Base-by-base conservation (phyloP, 2,797 vertebrate genomes). In the Micropoecilia bifurca region DNA sequence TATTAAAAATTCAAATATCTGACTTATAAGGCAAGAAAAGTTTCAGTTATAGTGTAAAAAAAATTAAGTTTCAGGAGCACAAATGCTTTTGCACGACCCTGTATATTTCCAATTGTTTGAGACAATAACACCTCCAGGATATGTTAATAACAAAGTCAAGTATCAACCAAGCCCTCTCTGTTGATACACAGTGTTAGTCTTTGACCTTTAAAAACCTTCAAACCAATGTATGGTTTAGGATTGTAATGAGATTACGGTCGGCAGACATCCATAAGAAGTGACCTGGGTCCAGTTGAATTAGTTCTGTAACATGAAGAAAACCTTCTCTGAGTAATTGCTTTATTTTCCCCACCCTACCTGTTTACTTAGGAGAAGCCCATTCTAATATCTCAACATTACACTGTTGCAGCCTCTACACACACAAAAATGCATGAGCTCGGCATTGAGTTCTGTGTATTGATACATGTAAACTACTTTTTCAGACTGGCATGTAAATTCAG, bases 221-320 rank as follows among this genome's bases (percentile, higher is more conserved):
- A 92, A 92, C 87, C 85, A 90, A 92, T 91, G 89, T 89, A 85
- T 90, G 87, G 89, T 89, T 93, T 94, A 92, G 85, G 89, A 82
- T 87, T 88, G 69, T 94, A 95, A 95, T 92, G 87, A 94, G 94
- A 95, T 95, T 95, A 93, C 33, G 45, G 79, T 83, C 80, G 86
- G 87, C 73, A 93, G 91, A 91, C 94, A 93, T 93, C 89, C 92
- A 85, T 90, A 89, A 90, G 90, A 84, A 79, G 85, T 74, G 87
- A 85, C 63, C 71, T 25, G 18, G 55, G 75, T 91, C 68, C 88
- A 90, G 87, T 88, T 91, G 86, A 39, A 93, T 92, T 90, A 90
- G 88, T 77, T 22, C 73, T 86, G 87, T 82, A 80, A 73, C 79
- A 77, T 85, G 83, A 90, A 90, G 86, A 93, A 88, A 90, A 84